Base-by-base conservation (phyloP, 2,888 invertebrate species). In the Parnassius apollo region DNA sequence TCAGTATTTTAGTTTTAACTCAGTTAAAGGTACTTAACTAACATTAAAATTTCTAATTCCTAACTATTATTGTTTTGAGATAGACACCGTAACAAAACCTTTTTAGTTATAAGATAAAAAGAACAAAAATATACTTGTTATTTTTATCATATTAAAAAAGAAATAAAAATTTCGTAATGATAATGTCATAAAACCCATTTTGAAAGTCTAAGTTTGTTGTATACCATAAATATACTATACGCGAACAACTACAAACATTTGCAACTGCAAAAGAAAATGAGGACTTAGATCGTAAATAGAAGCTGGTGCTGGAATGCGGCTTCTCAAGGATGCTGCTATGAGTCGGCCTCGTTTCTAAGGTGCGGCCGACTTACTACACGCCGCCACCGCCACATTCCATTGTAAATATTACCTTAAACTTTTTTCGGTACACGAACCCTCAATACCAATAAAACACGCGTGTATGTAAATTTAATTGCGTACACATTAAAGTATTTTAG, bases 311-410 rank as follows among this genome's bases (percentile, higher is more conserved):
- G 91, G 91, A 90, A 91, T 91, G 91, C 78, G 85, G 90, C 89
- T 88, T 88, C 78, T 89, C 91, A 91, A 91, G 91, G 91, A 91
- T 91, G 91, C 83, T 83, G 88, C 80, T 62, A 68, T 72, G 71
- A 69, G 75, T 65, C 75, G 81, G 77, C 86, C 83, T 81, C 86
- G 78, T 76, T 77, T 71, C 69, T 58, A 77, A 88, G 90, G 88
- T 85, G 91, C 83, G 91, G 85, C 85, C 74, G 71, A 71, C 75
- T 57, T 71, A 71, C 76, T 73, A 70, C 75, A 70, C 71, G 77
- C 1, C 18, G 18, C 18, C 59, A 76, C 50, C 52, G 60, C 86
- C 70, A 75, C 90, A 91, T 91, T 91, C 91, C 89, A 72, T 76
- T 75, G 71, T 75, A 69, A 71, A 72, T 69, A 73, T 71, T 72